A percentile compares a stretch with the other conserved stretches of the same genome.
These are phyloP conservation scores for Allophyes oxyacanthae DNA, from an alignment of 2,888 invertebrate genomes.

Conservation along the genomic window DNA sequence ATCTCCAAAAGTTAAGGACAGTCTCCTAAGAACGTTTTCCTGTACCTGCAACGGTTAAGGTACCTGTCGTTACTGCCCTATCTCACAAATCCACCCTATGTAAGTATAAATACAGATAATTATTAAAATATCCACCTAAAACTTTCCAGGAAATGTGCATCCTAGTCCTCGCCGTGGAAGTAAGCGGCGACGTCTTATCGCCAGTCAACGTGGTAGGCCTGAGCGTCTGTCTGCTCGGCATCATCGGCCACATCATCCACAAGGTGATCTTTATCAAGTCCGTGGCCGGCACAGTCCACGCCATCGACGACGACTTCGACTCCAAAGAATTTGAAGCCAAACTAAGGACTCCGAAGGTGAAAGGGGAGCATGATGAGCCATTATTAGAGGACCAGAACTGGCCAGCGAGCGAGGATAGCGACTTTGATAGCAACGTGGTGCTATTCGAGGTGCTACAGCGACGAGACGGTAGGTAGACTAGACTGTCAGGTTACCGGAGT, in stretches of 20 bases:
- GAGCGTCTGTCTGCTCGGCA: constrained; percentile 96
- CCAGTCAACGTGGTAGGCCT: constrained; percentile 95
- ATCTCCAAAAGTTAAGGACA: too few relatives aligned
- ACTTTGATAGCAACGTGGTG: constrained; percentile 86
- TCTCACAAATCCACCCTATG: too few relatives aligned
- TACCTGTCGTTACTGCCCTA: too few relatives aligned
- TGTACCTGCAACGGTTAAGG: too few relatives aligned
- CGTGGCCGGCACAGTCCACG: constrained; percentile 72
- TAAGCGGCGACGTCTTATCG: constrained; percentile 96
- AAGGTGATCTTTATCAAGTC: constrained; percentile 86
- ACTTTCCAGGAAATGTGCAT: constrained; percentile 96
- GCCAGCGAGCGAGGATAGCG: constrained; percentile 78
- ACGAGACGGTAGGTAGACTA: constrained; percentile 75
- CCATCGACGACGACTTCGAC: constrained; percentile 64
- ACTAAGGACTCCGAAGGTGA: constrained; percentile 50
- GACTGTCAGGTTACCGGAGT: constrained; percentile 28
- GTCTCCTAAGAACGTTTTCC: too few relatives aligned
- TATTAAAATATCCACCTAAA: background rate
- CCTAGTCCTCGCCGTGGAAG: constrained; percentile 95
- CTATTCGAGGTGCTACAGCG: constrained; percentile 89
- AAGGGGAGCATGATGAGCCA: constrained; percentile 72
- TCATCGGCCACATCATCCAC: constrained; percentile 94
- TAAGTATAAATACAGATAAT: too few relatives aligned
- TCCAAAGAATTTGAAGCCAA: constrained; percentile 61
- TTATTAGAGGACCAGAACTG: constrained; percentile 74